Evolutionary conservation across 2,113 vertebrate genomes (phyloP), one percentile per base, ranked within the genome.

Genomic region (Cricetomys ansorgei): DNA sequence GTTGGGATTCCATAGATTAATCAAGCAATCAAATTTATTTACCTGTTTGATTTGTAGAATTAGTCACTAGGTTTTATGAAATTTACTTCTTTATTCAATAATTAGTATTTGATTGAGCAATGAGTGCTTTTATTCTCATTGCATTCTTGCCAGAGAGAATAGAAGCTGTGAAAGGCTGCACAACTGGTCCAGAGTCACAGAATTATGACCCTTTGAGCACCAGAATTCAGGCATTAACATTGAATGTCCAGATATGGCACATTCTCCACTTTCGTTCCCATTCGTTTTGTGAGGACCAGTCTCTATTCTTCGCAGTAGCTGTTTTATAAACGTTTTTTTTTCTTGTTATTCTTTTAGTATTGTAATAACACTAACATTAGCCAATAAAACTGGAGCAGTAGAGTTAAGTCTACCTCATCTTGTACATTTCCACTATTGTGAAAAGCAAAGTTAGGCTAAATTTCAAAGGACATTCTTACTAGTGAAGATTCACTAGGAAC

Each of bases 11-110:
- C 72, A 85, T 87, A 40, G 3, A 73, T 59, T 57, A 94, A 21
- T 95, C 43, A 96, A 92, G 48, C 70, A 94, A 95, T 43, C 92
- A 86, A 95, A 73, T 37, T 64, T 17, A 81, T 62, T 53, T 69
- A 40, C 90, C 7, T 87, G 12, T 86, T 25, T 86, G n/a, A 69
- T 16, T 94, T 93, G 16, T 96, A 25, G 53, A 91, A 45, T 67
- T 48, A 77, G 9, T 89, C 37, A 53, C 40, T 55, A 65, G 5
- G 64, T 95, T 93, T 67, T 43, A 73, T 55, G 50, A 72, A 55
- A 88, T 84, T 43, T 79, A 72, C 81, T 94, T 88, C 16, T 69
- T n/a, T n/a, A 50, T 1, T 73, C 62, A 90, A 88, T 76, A 89
- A 1, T 57, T 64, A 77, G 40, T 88, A 17, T 75, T 83, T 37